Evolutionary conservation across 1,140 invertebrate species (phyloP).

Genomic region (Penaeus japonicus): DNA sequence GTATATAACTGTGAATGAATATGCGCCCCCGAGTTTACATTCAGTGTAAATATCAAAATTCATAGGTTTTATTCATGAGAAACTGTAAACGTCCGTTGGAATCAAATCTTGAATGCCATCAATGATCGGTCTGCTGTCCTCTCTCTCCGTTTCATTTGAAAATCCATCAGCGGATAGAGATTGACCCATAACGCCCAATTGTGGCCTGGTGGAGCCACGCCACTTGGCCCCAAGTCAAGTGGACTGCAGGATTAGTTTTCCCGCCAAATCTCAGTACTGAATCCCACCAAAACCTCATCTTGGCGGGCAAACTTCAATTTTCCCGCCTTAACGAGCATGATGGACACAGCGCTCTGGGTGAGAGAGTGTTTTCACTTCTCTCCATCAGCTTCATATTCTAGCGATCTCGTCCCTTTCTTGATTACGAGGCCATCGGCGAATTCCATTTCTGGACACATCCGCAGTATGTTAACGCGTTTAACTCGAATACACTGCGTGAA

Average conservation of each 20-base stretch:
- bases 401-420: neutral
- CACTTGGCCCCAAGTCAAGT: conserved; percentile 33
- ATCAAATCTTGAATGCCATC: neutral
- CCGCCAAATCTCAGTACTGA: conserved; percentile 44
- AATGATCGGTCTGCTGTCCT: neutral
- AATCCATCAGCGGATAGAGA: conserved; percentile 35
- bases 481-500: no score
- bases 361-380: neutral
- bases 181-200: conserved; percentile 34
- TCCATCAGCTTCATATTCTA: neutral
- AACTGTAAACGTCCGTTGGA: neutral
- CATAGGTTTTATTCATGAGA: no score
- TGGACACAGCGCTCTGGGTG: conserved; percentile 37
- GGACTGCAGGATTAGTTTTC: conserved; percentile 28
- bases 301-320: conserved; percentile 56
- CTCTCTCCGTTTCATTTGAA: neutral
- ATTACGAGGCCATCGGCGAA: no score
- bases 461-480: no score
- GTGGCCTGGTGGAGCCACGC: neutral
- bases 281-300: conserved; percentile 53
- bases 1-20: no score
- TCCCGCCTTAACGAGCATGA: conserved; percentile 53
- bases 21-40: no score
- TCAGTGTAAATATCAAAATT: no score
- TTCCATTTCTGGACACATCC: no score